phyloP scores from a whole-genome alignment of 2,888 invertebrate species.

The Agrochola litura region DNA sequence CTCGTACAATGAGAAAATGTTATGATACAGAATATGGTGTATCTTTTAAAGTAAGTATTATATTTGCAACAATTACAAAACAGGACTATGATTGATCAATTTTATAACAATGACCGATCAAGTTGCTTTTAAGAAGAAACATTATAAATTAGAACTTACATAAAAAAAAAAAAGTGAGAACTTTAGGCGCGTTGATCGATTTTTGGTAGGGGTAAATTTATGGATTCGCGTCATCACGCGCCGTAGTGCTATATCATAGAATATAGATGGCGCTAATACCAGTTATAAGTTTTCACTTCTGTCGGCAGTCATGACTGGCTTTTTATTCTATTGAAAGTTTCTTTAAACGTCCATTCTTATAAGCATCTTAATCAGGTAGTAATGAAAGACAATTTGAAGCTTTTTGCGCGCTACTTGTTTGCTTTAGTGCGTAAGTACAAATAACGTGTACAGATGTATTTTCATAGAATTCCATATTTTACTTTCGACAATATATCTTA shows the following conservation, averaged over 20 bases:
- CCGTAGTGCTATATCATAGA: too few species aligned
- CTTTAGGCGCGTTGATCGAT: too few species aligned
- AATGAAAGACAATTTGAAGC: slow-evolving; percentile 40
- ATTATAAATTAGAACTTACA: not conserved
- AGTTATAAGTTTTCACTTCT: too few species aligned
- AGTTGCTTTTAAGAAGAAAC: slow-evolving; percentile 20
- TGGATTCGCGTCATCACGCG: too few species aligned
- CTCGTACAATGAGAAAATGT: not conserved
- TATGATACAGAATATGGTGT: not conserved
- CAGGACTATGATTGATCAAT: slow-evolving; percentile 1
- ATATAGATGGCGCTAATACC: too few species aligned
- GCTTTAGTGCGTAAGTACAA: slow-evolving; percentile 34
- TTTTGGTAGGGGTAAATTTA: too few species aligned
- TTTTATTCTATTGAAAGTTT: not conserved
- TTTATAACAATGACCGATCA: slow-evolving; percentile 3
- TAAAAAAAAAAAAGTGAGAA: too few species aligned
- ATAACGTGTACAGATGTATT: slow-evolving; percentile 60
- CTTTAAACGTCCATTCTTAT: not conserved
- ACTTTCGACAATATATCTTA: not conserved
- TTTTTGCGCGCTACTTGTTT: slow-evolving; percentile 53
- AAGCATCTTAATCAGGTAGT: slow-evolving; percentile 17
- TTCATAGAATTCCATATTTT: slow-evolving; percentile 81
- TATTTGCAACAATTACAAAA: slow-evolving; percentile 33
- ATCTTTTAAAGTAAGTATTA: not conserved
- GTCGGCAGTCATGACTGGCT: too few species aligned